Conservation (phyloP, 1,140 invertebrate genomes). For the Leptoteleia sp. region DNA sequence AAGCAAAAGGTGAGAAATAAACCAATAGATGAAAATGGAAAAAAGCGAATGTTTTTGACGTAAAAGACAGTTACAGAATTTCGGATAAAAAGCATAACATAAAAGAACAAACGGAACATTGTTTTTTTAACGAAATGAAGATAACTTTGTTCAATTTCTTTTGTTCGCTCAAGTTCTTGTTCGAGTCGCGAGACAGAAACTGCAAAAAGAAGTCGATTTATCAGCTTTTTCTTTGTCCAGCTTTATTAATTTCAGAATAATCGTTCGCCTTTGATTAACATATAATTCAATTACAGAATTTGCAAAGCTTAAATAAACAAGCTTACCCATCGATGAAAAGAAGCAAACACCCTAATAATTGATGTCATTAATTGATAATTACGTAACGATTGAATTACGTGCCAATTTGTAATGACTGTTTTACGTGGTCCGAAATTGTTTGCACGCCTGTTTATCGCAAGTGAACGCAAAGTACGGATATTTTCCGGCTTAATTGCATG, state of each 20-base stretch:
- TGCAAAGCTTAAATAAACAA: no score
- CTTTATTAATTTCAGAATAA: conserved; percentile 23
- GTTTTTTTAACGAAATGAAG: conserved; percentile 13
- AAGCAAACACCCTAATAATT: no score
- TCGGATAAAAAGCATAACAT: conserved; percentile 19
- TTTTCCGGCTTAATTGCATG: conserved; percentile 52
- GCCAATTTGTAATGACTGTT: conserved; percentile 36
- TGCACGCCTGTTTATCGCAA: conserved; percentile 33
- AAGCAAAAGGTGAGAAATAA: conserved; percentile 32
- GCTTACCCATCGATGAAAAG: no score
- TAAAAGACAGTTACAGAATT: conserved; percentile 19
- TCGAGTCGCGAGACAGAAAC: conserved; percentile 6
- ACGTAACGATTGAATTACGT: conserved; percentile 23
- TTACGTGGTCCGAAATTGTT: conserved; percentile 28
- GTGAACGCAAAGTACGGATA: conserved; percentile 20
- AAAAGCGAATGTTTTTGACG: conserved; percentile 31
- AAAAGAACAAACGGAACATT: conserved; percentile 27
- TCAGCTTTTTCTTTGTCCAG: conserved; percentile 15
- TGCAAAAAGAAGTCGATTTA: conserved; percentile 21
- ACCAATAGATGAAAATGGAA: conserved; percentile 28
- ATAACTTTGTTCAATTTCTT: conserved; percentile 10
- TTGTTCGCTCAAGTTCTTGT: conserved; percentile 14
- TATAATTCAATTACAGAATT: no score
- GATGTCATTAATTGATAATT: conserved; percentile 38
- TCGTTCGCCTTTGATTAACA: conserved; percentile 5